A percentile compares a stretch with the other conserved stretches of the same genome.
phyloP scores from a whole-genome alignment of 2,113 vertebrate genomes.

The Mirza zaza region DNA sequence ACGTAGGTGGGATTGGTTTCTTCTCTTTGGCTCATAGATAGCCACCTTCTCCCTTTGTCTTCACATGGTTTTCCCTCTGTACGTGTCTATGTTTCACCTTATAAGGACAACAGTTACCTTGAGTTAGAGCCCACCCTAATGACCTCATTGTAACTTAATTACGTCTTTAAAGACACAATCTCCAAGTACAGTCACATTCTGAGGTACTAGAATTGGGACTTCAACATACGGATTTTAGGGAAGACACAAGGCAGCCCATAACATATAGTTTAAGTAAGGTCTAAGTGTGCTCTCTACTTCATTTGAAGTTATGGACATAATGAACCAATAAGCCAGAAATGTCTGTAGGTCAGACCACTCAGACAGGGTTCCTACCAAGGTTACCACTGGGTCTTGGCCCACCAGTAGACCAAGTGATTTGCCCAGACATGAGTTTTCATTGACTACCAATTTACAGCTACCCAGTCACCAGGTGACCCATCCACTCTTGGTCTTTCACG shows the following conservation, averaged over 20 bases:
- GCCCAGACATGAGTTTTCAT: background rate
- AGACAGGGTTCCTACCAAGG: background rate
- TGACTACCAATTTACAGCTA: background rate
- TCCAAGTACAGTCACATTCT: conserved; percentile 3
- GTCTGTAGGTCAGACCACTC: background rate
- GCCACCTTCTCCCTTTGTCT: background rate
- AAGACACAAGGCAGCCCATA: background rate
- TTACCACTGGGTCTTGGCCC: background rate
- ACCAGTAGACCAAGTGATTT: background rate
- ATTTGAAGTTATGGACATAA: background rate
- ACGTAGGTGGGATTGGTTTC: background rate
- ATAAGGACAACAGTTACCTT: background rate
- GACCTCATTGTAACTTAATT: background rate
- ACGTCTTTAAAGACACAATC: background rate
- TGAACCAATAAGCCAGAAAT: background rate
- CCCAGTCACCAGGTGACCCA: background rate
- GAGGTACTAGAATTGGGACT: background rate
- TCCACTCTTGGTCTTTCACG: background rate
- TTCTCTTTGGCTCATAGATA: background rate
- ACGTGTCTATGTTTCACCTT: background rate
- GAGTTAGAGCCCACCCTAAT: background rate
- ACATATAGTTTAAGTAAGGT: background rate
- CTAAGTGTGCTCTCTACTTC: background rate
- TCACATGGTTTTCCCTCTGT: background rate
- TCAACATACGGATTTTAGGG: background rate